Evolutionary conservation across 2,888 invertebrate genomes (phyloP), one percentile per base, ranked within the genome.

Genomic region (Diogma glabrata): DNA sequence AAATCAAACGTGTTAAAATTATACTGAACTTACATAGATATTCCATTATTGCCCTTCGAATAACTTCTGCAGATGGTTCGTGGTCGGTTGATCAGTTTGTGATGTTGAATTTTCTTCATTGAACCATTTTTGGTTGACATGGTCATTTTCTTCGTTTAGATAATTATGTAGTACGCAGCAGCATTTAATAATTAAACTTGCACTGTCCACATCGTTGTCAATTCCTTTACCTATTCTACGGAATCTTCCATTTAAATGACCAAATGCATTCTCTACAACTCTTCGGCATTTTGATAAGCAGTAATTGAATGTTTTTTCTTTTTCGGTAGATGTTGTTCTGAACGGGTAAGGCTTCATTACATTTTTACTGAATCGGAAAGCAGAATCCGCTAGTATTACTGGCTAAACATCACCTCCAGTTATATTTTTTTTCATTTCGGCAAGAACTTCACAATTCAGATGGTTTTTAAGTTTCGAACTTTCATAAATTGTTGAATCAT

Each of bases 401-500:
- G 9, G 3, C 4, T 16, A 9, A 38, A 38, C 38, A 6, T 14
- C 16, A 1, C 16, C 38, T 10, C 38, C 2, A 10, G 16, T 3
- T 38, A 38, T 38, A 16, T 17, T 9, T 38, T 38, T 38, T 8
- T 9, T 16, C 9, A 17, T 38, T 17, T 38, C 19, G 16, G 16
- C 19, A 38, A 16, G 10, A 8, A 36, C 14, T 7, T 4, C 5
- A 4, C 19, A 17, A 5, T 16, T 4, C 16, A 17, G 36, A 17
- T 36, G 36, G 7, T 14, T 38, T 38, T 7, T 38, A 9, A 43
- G 19, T 26, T n/a, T 12, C 3, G 51, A 51, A n/a, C n/a, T 9
- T 10, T 51, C 45, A 16, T 19, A 51, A n/a, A 51, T 46, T 2
- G 3, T 4, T 16, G 51, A 51, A 33, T 51, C 36, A 16, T 46